phyloP scores from a whole-genome alignment of 2,113 vertebrate species.

The Malaclemys terrapin region DNA sequence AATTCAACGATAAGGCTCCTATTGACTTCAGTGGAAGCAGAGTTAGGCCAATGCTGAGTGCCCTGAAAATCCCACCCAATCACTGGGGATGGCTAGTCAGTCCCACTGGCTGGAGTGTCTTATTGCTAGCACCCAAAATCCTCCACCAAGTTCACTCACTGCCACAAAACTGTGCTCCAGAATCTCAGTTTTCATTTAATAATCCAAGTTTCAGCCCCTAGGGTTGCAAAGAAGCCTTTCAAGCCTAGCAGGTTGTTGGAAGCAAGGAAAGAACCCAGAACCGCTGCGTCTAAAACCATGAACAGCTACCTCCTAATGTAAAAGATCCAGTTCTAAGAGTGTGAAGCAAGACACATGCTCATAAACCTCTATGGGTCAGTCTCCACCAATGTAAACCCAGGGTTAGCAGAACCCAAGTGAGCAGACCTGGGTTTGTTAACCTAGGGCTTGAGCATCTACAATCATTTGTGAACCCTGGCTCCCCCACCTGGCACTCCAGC shows the following conservation, averaged over 20 bases:
- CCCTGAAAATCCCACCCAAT: not conserved
- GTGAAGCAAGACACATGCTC: not conserved
- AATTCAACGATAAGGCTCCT: not conserved
- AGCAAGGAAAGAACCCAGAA: not conserved
- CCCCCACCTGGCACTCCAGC: not conserved
- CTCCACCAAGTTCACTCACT: not conserved
- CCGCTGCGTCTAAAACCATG: not conserved
- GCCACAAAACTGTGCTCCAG: not conserved
- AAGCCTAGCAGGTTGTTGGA: not conserved
- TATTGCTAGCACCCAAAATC: not conserved
- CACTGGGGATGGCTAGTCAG: too few relatives aligned
- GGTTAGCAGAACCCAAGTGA: not conserved
- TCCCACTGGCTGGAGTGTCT: not conserved
- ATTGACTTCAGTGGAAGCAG: not conserved
- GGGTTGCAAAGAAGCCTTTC: not conserved
- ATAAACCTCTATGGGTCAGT: not conserved
- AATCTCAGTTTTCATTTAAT: not conserved
- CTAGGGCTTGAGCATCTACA: not conserved
- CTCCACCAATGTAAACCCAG: not conserved
- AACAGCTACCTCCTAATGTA: not conserved
- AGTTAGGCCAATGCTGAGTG: not conserved
- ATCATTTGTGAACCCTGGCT: not conserved
- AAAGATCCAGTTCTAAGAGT: not conserved
- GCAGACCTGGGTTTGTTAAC: not conserved
- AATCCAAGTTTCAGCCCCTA: not conserved